Evolutionary conservation across 2,888 invertebrate genomes (phyloP).

Genomic region (Oeneis ivallda): DNA sequence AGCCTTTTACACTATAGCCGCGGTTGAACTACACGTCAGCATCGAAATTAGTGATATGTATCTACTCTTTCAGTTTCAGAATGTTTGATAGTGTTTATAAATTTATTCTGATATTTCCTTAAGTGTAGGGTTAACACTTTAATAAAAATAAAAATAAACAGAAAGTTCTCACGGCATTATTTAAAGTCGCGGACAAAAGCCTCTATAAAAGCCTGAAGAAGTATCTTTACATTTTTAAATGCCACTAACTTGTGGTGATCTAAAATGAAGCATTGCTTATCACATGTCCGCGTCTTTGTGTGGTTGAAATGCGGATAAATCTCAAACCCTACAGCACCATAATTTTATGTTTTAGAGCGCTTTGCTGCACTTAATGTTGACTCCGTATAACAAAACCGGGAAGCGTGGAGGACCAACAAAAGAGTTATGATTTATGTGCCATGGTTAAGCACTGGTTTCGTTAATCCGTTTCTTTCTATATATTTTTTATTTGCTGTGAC

Average conservation of each 20-base stretch:
- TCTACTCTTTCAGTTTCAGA: too few species aligned
- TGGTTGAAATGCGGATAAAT: conserved; percentile 2
- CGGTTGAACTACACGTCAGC: too few species aligned
- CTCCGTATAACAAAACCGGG: conserved; percentile 34
- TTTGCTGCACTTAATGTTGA: conserved; percentile 24
- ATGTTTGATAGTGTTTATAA: too few species aligned
- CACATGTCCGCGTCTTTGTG: neutral
- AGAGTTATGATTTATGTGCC: conserved; percentile 38
- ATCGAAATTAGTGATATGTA: too few species aligned
- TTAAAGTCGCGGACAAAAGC: too few species aligned
- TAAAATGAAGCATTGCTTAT: neutral
- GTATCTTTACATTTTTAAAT: too few species aligned
- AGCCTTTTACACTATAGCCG: too few species aligned
- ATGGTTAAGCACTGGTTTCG: conserved; percentile 29
- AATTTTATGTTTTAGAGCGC: conserved; percentile 20
- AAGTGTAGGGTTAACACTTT: too few species aligned
- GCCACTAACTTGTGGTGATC: neutral
- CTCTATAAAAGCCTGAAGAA: too few species aligned
- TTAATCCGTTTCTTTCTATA: neutral
- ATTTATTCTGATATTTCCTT: too few species aligned
- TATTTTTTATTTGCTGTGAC: neutral
- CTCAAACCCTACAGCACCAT: neutral
- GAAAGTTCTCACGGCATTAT: too few species aligned
- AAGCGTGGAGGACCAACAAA: conserved; percentile 34
- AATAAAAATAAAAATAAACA: too few species aligned